Evolutionary conservation across 2,113 vertebrate species (phyloP).

Genomic region (Microcebus lehilahytsara): DNA sequence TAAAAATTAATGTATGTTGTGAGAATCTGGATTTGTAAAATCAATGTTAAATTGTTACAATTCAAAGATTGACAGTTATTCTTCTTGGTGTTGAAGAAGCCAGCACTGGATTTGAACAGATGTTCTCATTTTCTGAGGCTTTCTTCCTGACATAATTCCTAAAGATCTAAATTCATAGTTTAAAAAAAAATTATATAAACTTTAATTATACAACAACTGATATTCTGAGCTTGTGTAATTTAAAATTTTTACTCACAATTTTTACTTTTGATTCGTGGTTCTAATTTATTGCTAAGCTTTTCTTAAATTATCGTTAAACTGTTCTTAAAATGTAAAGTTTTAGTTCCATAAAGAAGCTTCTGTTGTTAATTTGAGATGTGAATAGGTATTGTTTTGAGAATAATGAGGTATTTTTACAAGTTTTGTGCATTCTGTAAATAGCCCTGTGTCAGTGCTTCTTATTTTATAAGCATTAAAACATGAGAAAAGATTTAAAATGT

Average conservation of each 20-base stretch:
- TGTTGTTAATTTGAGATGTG: constrained; percentile 15
- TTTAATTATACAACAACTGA: background rate
- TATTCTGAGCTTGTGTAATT: constrained; percentile 18
- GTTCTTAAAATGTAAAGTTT: constrained; percentile 30
- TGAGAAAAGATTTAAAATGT: constrained; percentile 19
- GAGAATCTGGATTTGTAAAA: background rate
- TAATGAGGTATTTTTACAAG: constrained; percentile 23
- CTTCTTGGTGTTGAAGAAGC: background rate
- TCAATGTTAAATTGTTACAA: constrained; percentile 14
- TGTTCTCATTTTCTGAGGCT: constrained; percentile 19
- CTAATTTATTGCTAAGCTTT: constrained; percentile 3
- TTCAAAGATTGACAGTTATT: background rate
- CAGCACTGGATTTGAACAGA: background rate
- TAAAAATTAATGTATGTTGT: background rate
- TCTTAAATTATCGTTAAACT: constrained; percentile 3
- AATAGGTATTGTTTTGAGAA: constrained; percentile 40
- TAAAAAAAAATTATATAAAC: background rate
- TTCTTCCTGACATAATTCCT: constrained; percentile 6
- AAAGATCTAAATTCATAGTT: constrained; percentile 19
- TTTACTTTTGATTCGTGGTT: background rate
- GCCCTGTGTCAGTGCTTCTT: background rate
- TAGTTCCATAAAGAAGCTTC: background rate
- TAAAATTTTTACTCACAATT: background rate
- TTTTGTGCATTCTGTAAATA: constrained; percentile 26
- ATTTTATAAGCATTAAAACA: constrained; percentile 10